Conservation (phyloP, 1,140 invertebrate genomes). For the Nephila pilipes region DNA sequence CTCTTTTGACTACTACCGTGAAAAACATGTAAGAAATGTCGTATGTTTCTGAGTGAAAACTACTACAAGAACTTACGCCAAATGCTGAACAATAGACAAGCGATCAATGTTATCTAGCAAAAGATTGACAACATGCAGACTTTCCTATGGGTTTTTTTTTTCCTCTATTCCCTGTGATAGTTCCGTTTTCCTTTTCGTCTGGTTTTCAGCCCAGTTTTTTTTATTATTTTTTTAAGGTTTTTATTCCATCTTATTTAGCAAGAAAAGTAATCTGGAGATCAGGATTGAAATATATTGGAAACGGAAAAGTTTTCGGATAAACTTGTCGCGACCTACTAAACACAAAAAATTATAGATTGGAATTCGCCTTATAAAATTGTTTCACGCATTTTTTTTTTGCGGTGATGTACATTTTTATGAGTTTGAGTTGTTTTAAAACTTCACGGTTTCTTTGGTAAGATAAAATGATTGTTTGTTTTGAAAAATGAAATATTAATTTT, state of each 20-base stretch:
- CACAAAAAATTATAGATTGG: too few relatives aligned
- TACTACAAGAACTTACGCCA: background rate
- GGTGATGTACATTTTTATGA: too few relatives aligned
- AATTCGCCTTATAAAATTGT: too few relatives aligned
- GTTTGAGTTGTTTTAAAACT: too few relatives aligned
- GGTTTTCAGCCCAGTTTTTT: too few relatives aligned
- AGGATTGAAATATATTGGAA: slow-evolving; percentile 12
- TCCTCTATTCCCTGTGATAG: background rate
- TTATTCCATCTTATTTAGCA: background rate
- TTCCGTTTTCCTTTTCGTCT: background rate
- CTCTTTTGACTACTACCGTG: too few relatives aligned
- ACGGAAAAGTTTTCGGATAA: background rate
- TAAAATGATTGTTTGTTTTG: too few relatives aligned
- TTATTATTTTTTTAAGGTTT: background rate
- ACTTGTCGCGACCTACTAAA: too few relatives aligned
- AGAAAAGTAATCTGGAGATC: background rate
- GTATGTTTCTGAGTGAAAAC: background rate
- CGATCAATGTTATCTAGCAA: background rate
- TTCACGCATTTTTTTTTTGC: too few relatives aligned
- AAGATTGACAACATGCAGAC: background rate
- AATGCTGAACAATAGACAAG: background rate
- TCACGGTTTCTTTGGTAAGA: too few relatives aligned
- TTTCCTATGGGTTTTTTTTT: background rate
- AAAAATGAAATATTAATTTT: too few relatives aligned
- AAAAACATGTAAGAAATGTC: background rate